phyloP scores from a whole-genome alignment of 1,140 invertebrate genomes.

The Potamilus streckersoni region DNA sequence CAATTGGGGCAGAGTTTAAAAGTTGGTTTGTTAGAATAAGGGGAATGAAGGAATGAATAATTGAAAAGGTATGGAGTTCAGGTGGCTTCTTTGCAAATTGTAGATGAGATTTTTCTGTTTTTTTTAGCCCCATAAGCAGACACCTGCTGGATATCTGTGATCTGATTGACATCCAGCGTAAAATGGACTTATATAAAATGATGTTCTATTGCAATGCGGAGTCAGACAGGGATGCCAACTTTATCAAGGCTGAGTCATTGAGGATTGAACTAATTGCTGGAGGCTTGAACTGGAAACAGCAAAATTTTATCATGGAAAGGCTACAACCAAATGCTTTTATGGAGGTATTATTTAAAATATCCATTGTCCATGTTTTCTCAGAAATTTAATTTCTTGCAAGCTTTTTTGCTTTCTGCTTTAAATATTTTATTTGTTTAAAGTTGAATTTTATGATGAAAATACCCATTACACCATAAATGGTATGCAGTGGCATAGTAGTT shows the following conservation, averaged over 20 bases:
- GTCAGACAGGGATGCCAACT: slow-evolving; percentile 55
- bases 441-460: too few species aligned
- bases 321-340: slow-evolving; percentile 51
- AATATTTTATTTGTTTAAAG: too few species aligned
- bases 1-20: too few species aligned
- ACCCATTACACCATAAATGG: too few species aligned
- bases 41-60: too few species aligned
- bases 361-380: too few species aligned
- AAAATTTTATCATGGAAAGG: slow-evolving; percentile 57
- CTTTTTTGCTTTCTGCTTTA: too few species aligned
- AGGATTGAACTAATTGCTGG: slow-evolving; percentile 62
- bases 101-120: neutral
- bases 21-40: too few species aligned
- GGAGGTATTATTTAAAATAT: slow-evolving; percentile 41
- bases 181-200: slow-evolving; percentile 57
- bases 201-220: slow-evolving; percentile 62
- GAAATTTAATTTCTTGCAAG: too few species aligned
- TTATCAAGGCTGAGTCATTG: slow-evolving; percentile 56
- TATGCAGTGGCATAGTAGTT: too few species aligned
- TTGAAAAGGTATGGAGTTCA: neutral
- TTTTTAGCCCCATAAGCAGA: slow-evolving; percentile 55
- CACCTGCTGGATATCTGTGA: slow-evolving; percentile 63
- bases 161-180: slow-evolving; percentile 59
- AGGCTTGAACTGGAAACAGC: slow-evolving; percentile 60
- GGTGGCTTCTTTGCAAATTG: neutral